Conservation (phyloP, 1,140 invertebrate species). For the Zaprionus ghesquierei region DNA sequence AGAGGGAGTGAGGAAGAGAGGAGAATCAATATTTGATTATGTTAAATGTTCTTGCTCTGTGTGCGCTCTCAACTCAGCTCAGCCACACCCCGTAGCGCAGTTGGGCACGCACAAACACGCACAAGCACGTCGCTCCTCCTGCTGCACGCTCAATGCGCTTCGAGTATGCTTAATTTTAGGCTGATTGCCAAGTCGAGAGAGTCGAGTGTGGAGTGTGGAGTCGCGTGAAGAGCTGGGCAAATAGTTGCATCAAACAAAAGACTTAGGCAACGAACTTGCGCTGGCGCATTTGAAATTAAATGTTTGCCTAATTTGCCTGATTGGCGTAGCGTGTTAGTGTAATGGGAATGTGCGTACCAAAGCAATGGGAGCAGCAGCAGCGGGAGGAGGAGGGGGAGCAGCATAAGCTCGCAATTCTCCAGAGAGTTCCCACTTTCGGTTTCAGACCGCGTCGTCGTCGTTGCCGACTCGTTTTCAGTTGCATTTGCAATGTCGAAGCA, state of each 20-base stretch:
- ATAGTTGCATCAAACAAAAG: constrained; percentile 57
- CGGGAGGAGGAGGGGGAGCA: not conserved
- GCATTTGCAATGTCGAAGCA: constrained; percentile 22
- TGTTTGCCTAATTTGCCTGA: constrained; percentile 76
- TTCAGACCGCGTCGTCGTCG: constrained; percentile 46
- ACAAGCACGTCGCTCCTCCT: constrained; percentile 10
- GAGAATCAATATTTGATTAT: constrained; percentile 51
- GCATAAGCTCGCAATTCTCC: constrained; percentile 42
- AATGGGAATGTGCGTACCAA: not conserved
- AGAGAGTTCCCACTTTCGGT: constrained; percentile 75
- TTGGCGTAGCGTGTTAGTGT: constrained; percentile 46
- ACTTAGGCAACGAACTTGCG: constrained; percentile 71
- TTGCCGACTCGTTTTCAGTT: constrained; percentile 44
- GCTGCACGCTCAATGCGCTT: constrained; percentile 46
- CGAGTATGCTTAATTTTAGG: constrained; percentile 67
- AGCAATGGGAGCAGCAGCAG: not conserved
- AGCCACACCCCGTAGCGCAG: constrained; percentile 30
- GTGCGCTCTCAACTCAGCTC: constrained; percentile 1
- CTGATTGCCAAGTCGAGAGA: constrained; percentile 58
- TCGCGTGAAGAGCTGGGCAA: constrained; percentile 29
- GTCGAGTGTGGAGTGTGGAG: no score
- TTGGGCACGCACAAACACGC: constrained; percentile 36
- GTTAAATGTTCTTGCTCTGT: constrained; percentile 30
- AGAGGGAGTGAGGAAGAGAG: not conserved
- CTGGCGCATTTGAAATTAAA: constrained; percentile 63